These are phyloP conservation scores for Oligia strigilis DNA, from an alignment of 2,888 invertebrate species.

Conservation along the genomic window DNA sequence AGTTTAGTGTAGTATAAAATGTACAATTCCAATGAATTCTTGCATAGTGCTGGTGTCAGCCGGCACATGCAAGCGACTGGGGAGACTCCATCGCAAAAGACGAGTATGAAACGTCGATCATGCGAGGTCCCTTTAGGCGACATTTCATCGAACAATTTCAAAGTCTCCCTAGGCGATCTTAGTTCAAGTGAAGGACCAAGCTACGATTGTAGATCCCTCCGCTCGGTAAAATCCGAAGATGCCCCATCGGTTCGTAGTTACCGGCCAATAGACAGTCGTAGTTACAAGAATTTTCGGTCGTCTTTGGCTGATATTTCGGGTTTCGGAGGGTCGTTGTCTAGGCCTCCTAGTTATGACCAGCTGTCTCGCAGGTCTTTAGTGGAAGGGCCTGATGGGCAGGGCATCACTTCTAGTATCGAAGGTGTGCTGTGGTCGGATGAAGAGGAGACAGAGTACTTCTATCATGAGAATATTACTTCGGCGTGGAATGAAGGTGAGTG, in stretches of 20 bases:
- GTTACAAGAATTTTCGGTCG: constrained; percentile 86
- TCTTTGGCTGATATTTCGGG: constrained; percentile 84
- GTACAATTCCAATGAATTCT: constrained; percentile 87
- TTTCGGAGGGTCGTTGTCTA: constrained; percentile 75
- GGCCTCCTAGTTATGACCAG: constrained; percentile 88
- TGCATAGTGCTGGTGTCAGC: constrained; percentile 87
- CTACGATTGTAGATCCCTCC: constrained; percentile 83
- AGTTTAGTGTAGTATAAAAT: constrained; percentile 80
- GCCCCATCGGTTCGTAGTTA: constrained; percentile 80
- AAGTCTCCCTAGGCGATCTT: constrained; percentile 86
- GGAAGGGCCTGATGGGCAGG: constrained; percentile 82
- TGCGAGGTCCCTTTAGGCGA: constrained; percentile 88
- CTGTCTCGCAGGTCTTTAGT: constrained; percentile 85
- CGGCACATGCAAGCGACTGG: constrained; percentile 89
- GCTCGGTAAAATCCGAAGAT: constrained; percentile 85
- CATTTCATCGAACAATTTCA: constrained; percentile 86
- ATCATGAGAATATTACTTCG: constrained; percentile 87
- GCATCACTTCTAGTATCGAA: constrained; percentile 88
- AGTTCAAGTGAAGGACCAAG: constrained; percentile 78
- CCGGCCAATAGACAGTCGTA: constrained; percentile 86
- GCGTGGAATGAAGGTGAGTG: constrained; percentile 89
- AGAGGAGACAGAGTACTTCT: constrained; percentile 89
- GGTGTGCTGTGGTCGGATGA: constrained; percentile 90
- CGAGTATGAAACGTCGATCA: constrained; percentile 87
- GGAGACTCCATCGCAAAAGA: constrained; percentile 86